Percentiles rank a stretch among this genome's conserved stretches.
Evolutionary conservation across 35 echinoderm and acorn worm genomes (phyloP).

Genomic region (Anneissia japonica): DNA sequence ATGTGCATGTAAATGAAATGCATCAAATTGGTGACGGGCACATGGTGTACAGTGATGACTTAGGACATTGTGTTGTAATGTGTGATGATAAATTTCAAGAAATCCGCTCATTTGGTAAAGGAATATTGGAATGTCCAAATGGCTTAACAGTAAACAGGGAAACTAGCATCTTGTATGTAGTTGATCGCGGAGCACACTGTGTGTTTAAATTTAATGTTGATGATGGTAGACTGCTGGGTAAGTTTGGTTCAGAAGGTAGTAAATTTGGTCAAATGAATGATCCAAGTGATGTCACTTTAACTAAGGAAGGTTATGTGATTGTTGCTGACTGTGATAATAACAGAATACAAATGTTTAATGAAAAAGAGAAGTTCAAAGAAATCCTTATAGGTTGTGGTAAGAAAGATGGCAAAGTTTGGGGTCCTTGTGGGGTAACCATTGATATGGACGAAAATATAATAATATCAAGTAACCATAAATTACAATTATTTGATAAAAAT

Average conservation of each 20-base stretch:
- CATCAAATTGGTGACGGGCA: background rate
- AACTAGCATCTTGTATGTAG: background rate
- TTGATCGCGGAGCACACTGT: background rate
- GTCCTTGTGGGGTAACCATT: background rate
- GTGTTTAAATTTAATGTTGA: background rate
- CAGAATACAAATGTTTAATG: background rate
- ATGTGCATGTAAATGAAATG: background rate
- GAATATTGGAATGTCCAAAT: background rate
- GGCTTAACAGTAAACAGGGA: background rate
- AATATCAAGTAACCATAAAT: background rate
- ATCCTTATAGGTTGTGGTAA: background rate
- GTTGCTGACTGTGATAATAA: background rate
- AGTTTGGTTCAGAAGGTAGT: background rate
- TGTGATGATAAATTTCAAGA: background rate
- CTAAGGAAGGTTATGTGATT: background rate
- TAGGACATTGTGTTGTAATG: background rate
- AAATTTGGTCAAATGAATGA: background rate
- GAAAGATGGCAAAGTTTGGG: no score
- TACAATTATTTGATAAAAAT: background rate
- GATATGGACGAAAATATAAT: background rate
- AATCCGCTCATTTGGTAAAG: background rate
- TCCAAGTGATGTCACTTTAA: background rate
- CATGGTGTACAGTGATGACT: background rate
- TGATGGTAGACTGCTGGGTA: background rate
- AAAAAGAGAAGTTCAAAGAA: background rate